Conservation (phyloP, 1,140 invertebrate species). For the Plectus sambesii region DNA sequence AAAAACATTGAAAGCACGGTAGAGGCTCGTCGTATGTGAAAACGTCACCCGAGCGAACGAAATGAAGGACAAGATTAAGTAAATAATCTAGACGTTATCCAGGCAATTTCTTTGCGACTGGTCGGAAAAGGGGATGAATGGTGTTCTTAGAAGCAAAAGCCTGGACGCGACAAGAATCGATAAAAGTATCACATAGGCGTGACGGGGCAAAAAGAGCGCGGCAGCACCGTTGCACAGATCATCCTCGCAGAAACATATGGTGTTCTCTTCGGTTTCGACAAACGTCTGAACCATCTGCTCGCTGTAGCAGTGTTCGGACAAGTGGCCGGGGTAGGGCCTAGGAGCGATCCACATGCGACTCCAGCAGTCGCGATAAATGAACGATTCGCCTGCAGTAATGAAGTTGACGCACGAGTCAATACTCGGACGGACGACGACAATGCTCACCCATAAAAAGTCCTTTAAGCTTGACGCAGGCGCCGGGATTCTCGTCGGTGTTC, state of each 20-base stretch:
- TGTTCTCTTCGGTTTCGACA: slow-evolving; percentile 23
- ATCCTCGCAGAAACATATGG: slow-evolving; percentile 33
- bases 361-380: slow-evolving; percentile 32
- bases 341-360: slow-evolving; percentile 27
- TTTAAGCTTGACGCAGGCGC: slow-evolving; percentile 31
- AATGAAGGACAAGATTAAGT: too few species aligned
- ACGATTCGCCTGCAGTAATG: slow-evolving; percentile 24
- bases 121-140: too few species aligned
- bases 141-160: too few species aligned
- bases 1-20: too few species aligned
- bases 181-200: too few species aligned
- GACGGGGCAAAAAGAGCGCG: too few species aligned
- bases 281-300: slow-evolving; percentile 33
- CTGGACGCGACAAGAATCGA: too few species aligned
- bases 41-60: too few species aligned
- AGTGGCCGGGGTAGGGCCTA: slow-evolving; percentile 24
- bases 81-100: too few species aligned
- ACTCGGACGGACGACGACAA: slow-evolving; percentile 2
- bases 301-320: slow-evolving; percentile 26
- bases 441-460: slow-evolving; percentile 20
- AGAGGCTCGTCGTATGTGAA: too few species aligned
- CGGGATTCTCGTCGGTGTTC: slow-evolving; percentile 24
- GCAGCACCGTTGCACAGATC: slow-evolving; percentile 26
- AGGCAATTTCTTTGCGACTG: too few species aligned
- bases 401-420: slow-evolving; percentile 3